phyloP scores from a whole-genome alignment of 2,888 invertebrate genomes.

The Acrobasis repandana region DNA sequence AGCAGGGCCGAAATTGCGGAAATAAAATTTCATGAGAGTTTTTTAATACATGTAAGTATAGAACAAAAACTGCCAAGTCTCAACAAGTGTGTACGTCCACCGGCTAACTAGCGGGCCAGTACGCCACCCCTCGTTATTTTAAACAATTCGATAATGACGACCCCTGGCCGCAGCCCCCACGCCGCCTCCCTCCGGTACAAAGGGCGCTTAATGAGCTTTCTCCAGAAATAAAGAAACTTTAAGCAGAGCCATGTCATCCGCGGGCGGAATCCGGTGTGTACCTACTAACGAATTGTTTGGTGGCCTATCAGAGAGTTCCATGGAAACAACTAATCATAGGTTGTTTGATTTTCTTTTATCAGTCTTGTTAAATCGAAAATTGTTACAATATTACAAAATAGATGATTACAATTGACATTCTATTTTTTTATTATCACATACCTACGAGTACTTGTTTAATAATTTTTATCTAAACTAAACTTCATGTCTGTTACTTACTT shows the following conservation, averaged over 20 bases:
- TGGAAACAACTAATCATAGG: neutral
- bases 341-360: too few species aligned
- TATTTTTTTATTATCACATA: too few species aligned
- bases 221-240: conserved; percentile 56
- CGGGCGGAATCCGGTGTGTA: conserved; percentile 46
- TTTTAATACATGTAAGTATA: too few species aligned
- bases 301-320: neutral
- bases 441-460: too few species aligned
- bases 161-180: conserved; percentile 37
- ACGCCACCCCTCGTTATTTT: conserved; percentile 72
- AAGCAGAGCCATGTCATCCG: conserved; percentile 55
- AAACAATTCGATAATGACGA: conserved; percentile 78
- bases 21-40: too few species aligned
- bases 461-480: too few species aligned
- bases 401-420: too few species aligned
- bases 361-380: too few species aligned
- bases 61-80: neutral
- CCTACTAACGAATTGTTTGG: conserved; percentile 32
- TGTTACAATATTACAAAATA: too few species aligned
- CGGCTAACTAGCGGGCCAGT: conserved; percentile 49
- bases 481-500: too few species aligned
- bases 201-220: conserved; percentile 70
- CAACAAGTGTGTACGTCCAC: conserved; percentile 31
- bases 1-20: too few species aligned
- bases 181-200: conserved; percentile 64